A percentile compares a stretch with the other conserved stretches of the same genome.
phyloP scores from a whole-genome alignment of 2,797 vertebrate species.

The Neopelma chrysocephalum region DNA sequence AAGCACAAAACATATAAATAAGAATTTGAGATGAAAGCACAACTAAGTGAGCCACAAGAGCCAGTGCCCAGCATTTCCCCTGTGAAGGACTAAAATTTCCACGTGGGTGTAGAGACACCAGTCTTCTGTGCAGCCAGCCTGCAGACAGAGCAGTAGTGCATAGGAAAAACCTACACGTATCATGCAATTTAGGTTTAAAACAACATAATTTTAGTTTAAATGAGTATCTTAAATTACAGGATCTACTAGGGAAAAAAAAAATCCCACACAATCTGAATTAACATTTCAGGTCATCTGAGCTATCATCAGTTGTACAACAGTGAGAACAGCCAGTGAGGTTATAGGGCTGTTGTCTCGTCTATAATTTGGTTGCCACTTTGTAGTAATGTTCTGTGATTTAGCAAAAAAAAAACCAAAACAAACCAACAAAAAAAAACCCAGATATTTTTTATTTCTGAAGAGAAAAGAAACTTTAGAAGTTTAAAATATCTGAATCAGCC shows the following conservation, averaged over 20 bases:
- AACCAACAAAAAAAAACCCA: too few species aligned
- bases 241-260: background rate
- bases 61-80: background rate
- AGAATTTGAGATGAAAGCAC: background rate
- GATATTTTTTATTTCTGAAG: background rate
- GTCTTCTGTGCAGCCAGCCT: background rate
- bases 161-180: background rate
- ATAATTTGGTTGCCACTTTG: slow-evolving; percentile 34
- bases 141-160: background rate
- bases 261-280: background rate
- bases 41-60: background rate
- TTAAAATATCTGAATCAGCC: background rate
- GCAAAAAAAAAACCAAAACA: background rate
- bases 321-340: slow-evolving; percentile 48
- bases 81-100: background rate
- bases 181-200: slow-evolving; percentile 54
- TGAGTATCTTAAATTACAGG: slow-evolving; percentile 53
- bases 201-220: slow-evolving; percentile 57
- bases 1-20: background rate
- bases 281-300: slow-evolving; percentile 6
- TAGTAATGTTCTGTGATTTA: slow-evolving; percentile 5
- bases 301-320: background rate
- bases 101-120: background rate
- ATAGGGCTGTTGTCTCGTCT: background rate
- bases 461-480: background rate